phyloP scores from a whole-genome alignment of 2,113 vertebrate species.

The Numenius arquata region DNA sequence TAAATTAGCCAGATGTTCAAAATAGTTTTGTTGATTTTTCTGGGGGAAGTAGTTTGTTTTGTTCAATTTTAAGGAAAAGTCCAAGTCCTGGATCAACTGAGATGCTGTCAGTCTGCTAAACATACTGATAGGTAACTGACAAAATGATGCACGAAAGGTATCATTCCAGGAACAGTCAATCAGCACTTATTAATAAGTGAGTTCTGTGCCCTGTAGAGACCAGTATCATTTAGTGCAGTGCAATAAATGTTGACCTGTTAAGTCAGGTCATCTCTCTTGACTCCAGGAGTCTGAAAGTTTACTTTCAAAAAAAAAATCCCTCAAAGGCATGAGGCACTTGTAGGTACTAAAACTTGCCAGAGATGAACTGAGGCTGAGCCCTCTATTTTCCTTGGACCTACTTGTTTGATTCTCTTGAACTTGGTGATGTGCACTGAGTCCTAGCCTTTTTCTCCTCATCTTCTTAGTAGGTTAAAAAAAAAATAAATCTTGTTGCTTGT shows the following conservation, averaged over 20 bases:
- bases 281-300: not conserved
- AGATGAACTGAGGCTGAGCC: not conserved
- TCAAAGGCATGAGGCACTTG: not conserved
- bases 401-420: not conserved
- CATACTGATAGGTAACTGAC: not conserved
- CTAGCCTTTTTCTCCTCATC: not conserved
- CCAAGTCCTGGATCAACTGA: not conserved
- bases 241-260: not conserved
- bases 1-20: not conserved
- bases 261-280: not conserved
- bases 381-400: not conserved
- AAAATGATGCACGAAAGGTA: not conserved
- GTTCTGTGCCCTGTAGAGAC: not conserved
- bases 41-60: not conserved
- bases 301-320: not conserved
- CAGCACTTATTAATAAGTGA: not conserved
- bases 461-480: not conserved
- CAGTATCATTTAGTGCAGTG: not conserved
- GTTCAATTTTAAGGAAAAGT: not conserved
- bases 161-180: not conserved
- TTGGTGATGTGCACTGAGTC: not conserved
- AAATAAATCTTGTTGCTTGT: not conserved
- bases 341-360: not conserved
- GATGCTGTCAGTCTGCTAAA: not conserved
- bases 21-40: not conserved